Evolutionary conservation across 2,113 vertebrate species (phyloP), one percentile per base, ranked within the genome.

Genomic region (Tympanuchus pallidicinctus): DNA sequence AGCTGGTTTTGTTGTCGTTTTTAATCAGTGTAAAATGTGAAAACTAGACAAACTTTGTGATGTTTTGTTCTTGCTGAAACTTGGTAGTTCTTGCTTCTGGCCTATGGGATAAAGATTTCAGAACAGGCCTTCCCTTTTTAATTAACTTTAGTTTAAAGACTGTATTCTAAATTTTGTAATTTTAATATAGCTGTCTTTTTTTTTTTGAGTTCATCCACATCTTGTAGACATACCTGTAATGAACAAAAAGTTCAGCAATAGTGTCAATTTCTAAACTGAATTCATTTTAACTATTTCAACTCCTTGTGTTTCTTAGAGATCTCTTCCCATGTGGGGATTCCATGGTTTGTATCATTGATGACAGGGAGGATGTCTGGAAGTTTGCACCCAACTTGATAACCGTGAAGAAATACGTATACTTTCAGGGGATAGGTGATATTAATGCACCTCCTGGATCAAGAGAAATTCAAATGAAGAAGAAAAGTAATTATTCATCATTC

Each of bases 331-430:
- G 99, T 75, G 99, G 99, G 2, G 99, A 99, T 90, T 99, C 99
- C 10, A 99, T 99, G 99, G 99, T 99, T 86, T 99, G 99, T 96
- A 99, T 99, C 63, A 99, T 99, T 25, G 99, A 99, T 50, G 99
- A 99, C n/a, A 98, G 99, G 69, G 99, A 99, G 88, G 99, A 99
- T 21, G 99, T 99, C 66, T 99, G 99, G 99, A 99, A 99, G 95
- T 99, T 99, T 82, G 99, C 99, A 10, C 99, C 99, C 19, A 99
- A 99, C 96, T 98, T 99, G 93, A 99, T 99, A 97, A 99, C 99
- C 78, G 99, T 99, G 97, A 99, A 99, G 97, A 99, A 99, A 83
- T 99, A 99, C 3, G 98, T 98, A 47, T 99, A 99, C 96, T 99
- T 99, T 96, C 99, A 99, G 96, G 99, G 99, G 30, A 99, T 98